A percentile compares a stretch with the other conserved stretches of the same genome.
Evolutionary conservation across 2,113 vertebrate species (phyloP).

Genomic region (Symphodus melops): DNA sequence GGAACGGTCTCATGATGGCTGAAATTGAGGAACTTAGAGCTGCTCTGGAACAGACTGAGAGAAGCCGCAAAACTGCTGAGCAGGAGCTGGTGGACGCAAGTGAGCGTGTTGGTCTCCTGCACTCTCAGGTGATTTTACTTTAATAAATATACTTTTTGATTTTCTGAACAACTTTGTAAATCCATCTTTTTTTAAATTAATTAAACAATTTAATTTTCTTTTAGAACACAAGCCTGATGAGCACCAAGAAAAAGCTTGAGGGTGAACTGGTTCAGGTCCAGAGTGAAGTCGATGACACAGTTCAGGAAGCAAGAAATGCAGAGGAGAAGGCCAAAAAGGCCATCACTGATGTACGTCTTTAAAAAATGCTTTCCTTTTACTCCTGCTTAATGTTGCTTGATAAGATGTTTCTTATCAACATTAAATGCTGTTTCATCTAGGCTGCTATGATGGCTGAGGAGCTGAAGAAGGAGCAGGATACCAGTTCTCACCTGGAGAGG

Average conservation of each 20-base stretch:
- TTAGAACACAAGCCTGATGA: slow-evolving; percentile 75
- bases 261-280: slow-evolving; percentile 72
- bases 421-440: slow-evolving; percentile 33
- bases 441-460: slow-evolving; percentile 74
- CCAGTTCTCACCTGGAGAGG: slow-evolving; percentile 5
- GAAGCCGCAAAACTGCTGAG: slow-evolving; percentile 85
- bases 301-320: slow-evolving; percentile 83
- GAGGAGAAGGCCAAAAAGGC: slow-evolving; percentile 97
- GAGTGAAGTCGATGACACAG: slow-evolving; percentile 74
- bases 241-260: slow-evolving; percentile 80
- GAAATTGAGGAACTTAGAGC: slow-evolving; percentile 86
- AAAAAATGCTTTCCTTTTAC: not conserved
- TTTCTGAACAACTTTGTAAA: too few relatives aligned
- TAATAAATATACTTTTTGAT: not conserved
- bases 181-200: too few relatives aligned
- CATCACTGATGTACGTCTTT: slow-evolving; percentile 85
- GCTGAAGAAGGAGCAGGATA: slow-evolving; percentile 23
- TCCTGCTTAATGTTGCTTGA: too few relatives aligned
- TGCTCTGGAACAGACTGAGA: slow-evolving; percentile 87
- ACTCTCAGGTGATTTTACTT: slow-evolving; percentile 82
- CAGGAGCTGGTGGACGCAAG: slow-evolving; percentile 83
- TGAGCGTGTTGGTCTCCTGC: slow-evolving; percentile 86
- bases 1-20: slow-evolving; percentile 84
- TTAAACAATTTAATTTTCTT: not conserved
- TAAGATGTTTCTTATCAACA: not conserved